Base-by-base conservation (phyloP, 2,888 invertebrate species). In the Pristionchus fissidentatus region DNA sequence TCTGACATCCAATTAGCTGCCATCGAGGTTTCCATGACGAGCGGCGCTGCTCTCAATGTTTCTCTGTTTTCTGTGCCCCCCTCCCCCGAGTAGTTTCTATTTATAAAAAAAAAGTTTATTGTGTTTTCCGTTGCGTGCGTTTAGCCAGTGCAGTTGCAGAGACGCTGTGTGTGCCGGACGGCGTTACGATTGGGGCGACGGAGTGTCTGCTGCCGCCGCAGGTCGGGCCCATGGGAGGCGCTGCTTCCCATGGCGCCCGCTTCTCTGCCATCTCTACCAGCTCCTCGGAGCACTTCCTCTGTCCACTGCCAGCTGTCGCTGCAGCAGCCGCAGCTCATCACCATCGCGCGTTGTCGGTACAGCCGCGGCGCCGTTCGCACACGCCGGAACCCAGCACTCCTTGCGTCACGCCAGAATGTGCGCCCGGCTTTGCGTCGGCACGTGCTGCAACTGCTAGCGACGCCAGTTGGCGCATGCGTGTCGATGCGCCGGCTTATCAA, bases 81-180 rank as follows among this genome's bases (percentile, higher is more conserved):
- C n/a, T n/a, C n/a, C n/a, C n/a, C n/a, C n/a, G n/a, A n/a, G n/a
- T n/a, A n/a, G n/a, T n/a, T n/a, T n/a, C n/a, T n/a, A n/a, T n/a
- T n/a, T n/a, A n/a, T n/a, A n/a, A n/a, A n/a, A n/a, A n/a, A n/a
- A n/a, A n/a, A n/a, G n/a, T n/a, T n/a, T 52, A 52, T 52, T 52
- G 52, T 22, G 15, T 8, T 52, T 52, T 46, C 46, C 15, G 46
- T 46, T 7, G 46, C 46, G 7, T 46, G 46, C 15, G 46, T 46
- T 46, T 7, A 46, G 7, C 46, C 7, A 10, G 52, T 49, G 1
- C 49, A 13, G 2, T 55, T 79, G 15, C 41, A 79, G 79, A 79
- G 57, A 79, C 57, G 41, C 26, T 79, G 57, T 79, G 79, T 38
- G 57, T 79, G 1, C 79, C 57, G 35, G 79, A 79, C 1, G 79